A percentile compares a stretch with the other conserved stretches of the same genome.
phyloP scores from a whole-genome alignment of 2,113 vertebrate genomes.

The Rhinogobius similis region DNA sequence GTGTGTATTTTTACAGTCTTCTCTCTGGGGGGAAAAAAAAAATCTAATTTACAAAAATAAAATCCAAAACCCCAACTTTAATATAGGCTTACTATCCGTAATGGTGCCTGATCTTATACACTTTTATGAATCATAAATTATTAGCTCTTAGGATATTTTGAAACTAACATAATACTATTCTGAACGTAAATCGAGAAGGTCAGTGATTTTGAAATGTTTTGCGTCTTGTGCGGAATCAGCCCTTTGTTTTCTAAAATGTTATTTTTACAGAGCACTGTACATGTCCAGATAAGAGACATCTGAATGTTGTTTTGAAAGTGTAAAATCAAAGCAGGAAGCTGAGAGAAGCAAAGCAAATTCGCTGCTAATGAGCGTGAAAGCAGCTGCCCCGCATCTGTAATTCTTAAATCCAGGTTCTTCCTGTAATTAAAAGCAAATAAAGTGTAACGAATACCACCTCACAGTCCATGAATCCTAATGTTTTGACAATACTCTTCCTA shows the following conservation, averaged over 20 bases:
- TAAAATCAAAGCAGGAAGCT: slow-evolving; percentile 3
- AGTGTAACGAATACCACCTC: slow-evolving; percentile 27
- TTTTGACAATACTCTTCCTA: not conserved
- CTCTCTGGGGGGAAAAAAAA: too few species aligned
- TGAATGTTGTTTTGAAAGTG: not conserved
- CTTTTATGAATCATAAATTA: too few species aligned
- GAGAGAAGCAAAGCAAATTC: not conserved
- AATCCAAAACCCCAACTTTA: too few species aligned
- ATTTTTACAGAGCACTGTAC: not conserved
- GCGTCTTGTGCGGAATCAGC: not conserved
- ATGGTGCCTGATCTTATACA: too few species aligned
- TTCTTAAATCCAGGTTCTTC: slow-evolving; percentile 33
- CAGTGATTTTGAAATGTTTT: too few species aligned
- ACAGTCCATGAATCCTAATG: slow-evolving; percentile 15
- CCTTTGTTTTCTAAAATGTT: not conserved
- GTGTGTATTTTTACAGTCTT: too few species aligned
- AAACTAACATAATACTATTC: too few species aligned
- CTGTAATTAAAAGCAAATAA: slow-evolving; percentile 49
- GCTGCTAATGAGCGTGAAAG: slow-evolving; percentile 44
- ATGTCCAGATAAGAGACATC: slow-evolving; percentile 26
- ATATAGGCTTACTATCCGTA: too few species aligned
- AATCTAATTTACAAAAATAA: too few species aligned
- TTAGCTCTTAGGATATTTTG: too few species aligned
- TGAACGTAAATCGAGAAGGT: too few species aligned
- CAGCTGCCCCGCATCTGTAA: slow-evolving; percentile 63